phyloP scores from a whole-genome alignment of 2,113 vertebrate genomes.

The Mormyrus lacerda region DNA sequence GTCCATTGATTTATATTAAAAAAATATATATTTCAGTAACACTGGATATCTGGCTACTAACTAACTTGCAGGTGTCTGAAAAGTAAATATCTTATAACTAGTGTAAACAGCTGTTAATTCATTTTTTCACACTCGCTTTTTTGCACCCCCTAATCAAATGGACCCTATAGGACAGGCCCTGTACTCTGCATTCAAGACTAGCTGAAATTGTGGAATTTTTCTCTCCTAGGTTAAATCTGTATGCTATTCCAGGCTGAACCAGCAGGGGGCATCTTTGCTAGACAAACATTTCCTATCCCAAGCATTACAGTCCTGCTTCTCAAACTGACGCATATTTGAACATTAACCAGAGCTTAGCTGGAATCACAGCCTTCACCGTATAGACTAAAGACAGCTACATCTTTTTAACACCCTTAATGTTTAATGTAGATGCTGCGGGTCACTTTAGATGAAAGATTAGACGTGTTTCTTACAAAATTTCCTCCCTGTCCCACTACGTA shows the following conservation, averaged over 20 bases:
- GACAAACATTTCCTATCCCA: neutral
- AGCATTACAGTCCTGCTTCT: neutral
- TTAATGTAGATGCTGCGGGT: neutral
- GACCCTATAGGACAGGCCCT: neutral
- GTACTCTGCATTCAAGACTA: neutral
- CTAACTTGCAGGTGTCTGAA: neutral
- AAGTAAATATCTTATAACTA: neutral
- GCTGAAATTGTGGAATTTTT: neutral
- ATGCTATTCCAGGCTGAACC: neutral
- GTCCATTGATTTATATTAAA: neutral
- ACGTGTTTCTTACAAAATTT: neutral
- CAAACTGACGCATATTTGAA: neutral
- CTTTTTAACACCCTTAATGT: neutral
- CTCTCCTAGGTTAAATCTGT: neutral
- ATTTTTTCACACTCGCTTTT: neutral
- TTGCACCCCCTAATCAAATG: neutral
- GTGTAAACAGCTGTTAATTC: too few relatives aligned
- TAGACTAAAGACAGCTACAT: neutral
- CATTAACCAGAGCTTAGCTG: neutral
- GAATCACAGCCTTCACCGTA: neutral
- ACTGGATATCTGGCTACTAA: neutral
- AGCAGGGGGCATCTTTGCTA: conserved; percentile 2
- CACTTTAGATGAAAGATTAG: neutral
- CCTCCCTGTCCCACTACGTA: neutral
- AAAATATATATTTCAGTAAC: neutral